phyloP scores from a whole-genome alignment of 2,113 vertebrate species.

The Vulpes vulpes region DNA sequence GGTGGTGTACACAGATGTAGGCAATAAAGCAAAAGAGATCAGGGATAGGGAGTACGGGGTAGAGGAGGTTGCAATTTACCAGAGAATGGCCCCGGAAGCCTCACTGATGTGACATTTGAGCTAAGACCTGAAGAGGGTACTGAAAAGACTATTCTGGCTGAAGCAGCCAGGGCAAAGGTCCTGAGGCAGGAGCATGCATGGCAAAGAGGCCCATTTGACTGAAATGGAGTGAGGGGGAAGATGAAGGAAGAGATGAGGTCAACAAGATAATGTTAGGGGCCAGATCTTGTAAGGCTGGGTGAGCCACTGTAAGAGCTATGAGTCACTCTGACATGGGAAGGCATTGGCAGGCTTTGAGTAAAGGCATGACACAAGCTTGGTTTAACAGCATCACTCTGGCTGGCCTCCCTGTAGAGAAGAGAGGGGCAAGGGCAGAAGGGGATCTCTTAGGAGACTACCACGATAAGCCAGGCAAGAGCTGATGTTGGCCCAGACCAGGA shows the following conservation, averaged over 20 bases:
- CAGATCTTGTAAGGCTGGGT: accelerated
- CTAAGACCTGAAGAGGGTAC: background rate
- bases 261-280: background rate
- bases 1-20: too few relatives aligned
- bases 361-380: background rate
- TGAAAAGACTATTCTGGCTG: background rate
- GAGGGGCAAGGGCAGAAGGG: background rate
- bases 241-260: background rate
- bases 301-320: background rate
- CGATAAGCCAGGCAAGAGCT: background rate
- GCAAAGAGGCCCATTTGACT: background rate
- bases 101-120: background rate
- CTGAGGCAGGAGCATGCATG: background rate
- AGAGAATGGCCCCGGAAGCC: background rate
- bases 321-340: background rate
- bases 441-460: background rate
- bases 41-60: background rate
- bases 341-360: background rate
- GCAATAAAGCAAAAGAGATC: background rate
- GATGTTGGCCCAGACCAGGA: background rate
- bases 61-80: background rate
- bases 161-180: background rate
- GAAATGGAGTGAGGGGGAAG: background rate
- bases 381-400: background rate
- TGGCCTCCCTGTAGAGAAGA: background rate